Evolutionary conservation across 1,140 invertebrate species (phyloP), one percentile per base, ranked within the genome.

Genomic region (Leptinotarsa texana): DNA sequence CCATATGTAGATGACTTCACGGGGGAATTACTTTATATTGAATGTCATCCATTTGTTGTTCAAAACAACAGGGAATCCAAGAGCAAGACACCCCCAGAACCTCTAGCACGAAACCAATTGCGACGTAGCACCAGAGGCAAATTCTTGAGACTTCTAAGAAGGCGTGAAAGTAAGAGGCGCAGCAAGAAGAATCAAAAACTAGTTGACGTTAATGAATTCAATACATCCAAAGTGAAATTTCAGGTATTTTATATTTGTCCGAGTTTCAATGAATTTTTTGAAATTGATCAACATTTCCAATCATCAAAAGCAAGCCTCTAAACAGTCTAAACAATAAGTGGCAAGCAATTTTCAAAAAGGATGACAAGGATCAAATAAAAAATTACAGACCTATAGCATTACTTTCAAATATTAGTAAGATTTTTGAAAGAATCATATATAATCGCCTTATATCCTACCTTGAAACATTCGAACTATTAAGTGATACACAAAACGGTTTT

Each of bases 11-110:
- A 83, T 74, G 82, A 83, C 71, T 72, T 69, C 51, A 79, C 79
- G 51, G 84, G 84, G 11, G 82, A 85, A 75, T 74, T 85, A 48
- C 62, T 85, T 13, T 85, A 83, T 66, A 83, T 85, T 27, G 84
- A 85, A 74, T 85, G 84, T 72, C 82, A 84, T 77, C 84, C 84
- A 8, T 83, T 82, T 67, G 83, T 84, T 15, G 82, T 81, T 22
- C 83, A 84, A 78, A 83, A 82, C 61, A 79, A 74, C 22, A 68
- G 67, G 47, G 78, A 80, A 49, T 72, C 27, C 13, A 77, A 78
- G 48, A 72, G 48, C 13, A 81, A 80, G 67, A 61, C 71, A 66
- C 51, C 21, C 17, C 49, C 62, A 65, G 72, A 79, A 75, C 74
- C 76, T 48, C 80, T 84, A 62, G 69, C 77, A 42, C 82, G 82